These are phyloP conservation scores for Uropsilus gracilis DNA, from an alignment of 2,113 vertebrate genomes.

Conservation along the genomic window DNA sequence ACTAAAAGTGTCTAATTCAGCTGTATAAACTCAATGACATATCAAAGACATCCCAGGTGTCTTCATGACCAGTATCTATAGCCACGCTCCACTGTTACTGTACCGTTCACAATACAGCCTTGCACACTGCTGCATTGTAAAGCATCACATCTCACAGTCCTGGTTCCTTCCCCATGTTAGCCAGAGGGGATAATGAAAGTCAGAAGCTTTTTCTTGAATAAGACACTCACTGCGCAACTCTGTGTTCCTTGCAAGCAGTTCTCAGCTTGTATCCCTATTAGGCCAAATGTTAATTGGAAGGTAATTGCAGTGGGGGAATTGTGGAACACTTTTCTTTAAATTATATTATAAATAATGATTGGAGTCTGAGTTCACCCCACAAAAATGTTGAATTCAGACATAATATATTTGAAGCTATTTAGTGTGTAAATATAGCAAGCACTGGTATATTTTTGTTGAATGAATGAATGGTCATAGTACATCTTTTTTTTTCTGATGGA, in stretches of 20 bases:
- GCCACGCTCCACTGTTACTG: neutral
- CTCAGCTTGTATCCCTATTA: neutral
- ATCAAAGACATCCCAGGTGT: neutral
- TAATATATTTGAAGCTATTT: conserved; percentile 23
- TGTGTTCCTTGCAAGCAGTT: neutral
- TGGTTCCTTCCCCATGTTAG: neutral
- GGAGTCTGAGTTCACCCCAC: neutral
- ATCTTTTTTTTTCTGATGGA: too few species aligned
- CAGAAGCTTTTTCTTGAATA: neutral
- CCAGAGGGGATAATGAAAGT: neutral
- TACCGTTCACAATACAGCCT: neutral
- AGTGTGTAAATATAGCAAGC: neutral
- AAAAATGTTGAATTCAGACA: neutral
- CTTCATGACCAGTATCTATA: neutral
- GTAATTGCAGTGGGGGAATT: neutral
- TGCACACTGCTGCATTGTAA: neutral
- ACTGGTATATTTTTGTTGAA: neutral
- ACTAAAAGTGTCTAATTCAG: conserved; percentile 21
- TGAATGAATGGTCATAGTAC: neutral
- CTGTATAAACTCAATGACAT: neutral
- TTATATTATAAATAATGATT: neutral
- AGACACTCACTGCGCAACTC: neutral
- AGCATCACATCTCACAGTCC: neutral
- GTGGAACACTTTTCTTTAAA: conserved; percentile 28
- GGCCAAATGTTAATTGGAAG: neutral